Evolutionary conservation across 2,113 vertebrate species (phyloP), one percentile per base, ranked within the genome.

Genomic region (Aramus guarauna): DNA sequence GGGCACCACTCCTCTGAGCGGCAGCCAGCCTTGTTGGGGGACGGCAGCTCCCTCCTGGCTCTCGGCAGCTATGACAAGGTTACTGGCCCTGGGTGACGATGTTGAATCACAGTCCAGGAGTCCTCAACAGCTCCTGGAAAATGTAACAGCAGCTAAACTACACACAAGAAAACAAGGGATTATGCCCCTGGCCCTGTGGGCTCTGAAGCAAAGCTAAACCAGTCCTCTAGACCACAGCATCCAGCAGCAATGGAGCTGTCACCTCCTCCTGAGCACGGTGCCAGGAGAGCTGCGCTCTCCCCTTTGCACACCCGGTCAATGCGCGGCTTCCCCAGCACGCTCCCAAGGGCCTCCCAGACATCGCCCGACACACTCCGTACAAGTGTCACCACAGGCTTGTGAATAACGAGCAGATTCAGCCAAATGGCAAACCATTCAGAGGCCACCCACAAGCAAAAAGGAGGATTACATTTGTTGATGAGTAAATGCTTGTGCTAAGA

Each of bases 401-500:
- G 66, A 53, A 15, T 9, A 48, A 59, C 1, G 0, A 83, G 63
- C 5, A 63, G 21, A 12, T 47, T 52, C 67, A 91, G 63, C 84
- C 90, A 62, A 84, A 76, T 8, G 83, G 8, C 77, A 91, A 30
- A 5, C 20, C 55, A 6, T 23, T 13, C 24, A n/a, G 69, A 79
- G 88, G 41, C 85, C 91, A 92, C 92, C 64, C 56, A 52, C 53
- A 17, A 94, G 92, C 48, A 56, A 22, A 27, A 78, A 27, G 39
- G 63, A 74, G 67, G 75, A n/a, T 58, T 72, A 45, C 68, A 30
- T 74, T 94, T 91, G 82, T 63, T 88, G 91, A 34, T 64, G 95
- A 96, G 81, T 72, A 52, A 92, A 77, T 79, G 74, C 78, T 66
- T 73, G 32, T 15, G 39, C 97, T 93, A 97, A 95, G 97, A 97